Evolutionary conservation across 1,140 invertebrate species (phyloP), one percentile per base, ranked within the genome.

Genomic region (Pararge aegeria): DNA sequence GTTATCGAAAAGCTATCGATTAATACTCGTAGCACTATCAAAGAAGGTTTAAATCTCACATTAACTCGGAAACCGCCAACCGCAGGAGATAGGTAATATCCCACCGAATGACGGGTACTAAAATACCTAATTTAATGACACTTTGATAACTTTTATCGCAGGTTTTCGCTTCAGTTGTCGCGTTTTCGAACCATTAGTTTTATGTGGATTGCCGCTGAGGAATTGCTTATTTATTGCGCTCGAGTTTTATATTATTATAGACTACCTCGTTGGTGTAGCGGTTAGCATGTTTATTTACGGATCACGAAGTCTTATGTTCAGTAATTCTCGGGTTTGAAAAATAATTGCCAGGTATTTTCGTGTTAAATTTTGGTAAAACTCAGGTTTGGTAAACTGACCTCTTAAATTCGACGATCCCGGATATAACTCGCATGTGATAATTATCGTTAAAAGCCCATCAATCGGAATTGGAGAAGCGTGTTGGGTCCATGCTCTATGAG

Each of bases 81-180:
- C 37, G 44, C 42, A 54, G 50, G 50, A 57, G 56, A 66, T 66
- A 65, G 55, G 70, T 77, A 66, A 51, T 72, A 67, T 72, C 66
- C 72, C 42, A 49, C 54, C 61, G 52, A 74, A 74, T 75, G 78
- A 75, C 61, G 67, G 71, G 62, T 72, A 77, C 70, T 83, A 84
- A 87, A 85, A 84, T 80, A 83, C 48, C 70, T 75, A 86, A 84
- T 84, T 86, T 87, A 86, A 87, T 78, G 83, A 78, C 78, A 79
- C 66, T 87, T 84, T 87, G 81, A 87, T 86, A 86, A 87, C 81
- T 87, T 87, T 87, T 87, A 87, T 87, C 84, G 77, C 79, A 71
- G 70, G 70, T 84, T 85, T 79, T 82, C 84, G 76, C 76, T 83
- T 85, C 75, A 86, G 69, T 87, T 81, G 84, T 70, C 78, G 61